These are phyloP conservation scores for Micronycteris hirsuta DNA, from an alignment of 2,113 vertebrate species.

Conservation along the genomic window DNA sequence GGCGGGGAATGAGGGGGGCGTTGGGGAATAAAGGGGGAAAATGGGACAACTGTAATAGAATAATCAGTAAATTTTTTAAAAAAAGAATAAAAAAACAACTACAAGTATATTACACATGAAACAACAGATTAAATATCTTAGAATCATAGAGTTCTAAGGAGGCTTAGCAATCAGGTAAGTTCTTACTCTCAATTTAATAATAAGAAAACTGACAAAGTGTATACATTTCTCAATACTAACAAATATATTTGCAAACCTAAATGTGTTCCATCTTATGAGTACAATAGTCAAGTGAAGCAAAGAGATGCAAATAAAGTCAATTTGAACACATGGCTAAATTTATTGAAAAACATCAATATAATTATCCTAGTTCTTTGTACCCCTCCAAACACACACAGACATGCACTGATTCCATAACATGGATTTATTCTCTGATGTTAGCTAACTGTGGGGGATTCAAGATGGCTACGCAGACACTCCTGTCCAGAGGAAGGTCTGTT, in stretches of 20 bases:
- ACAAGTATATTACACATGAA: neutral
- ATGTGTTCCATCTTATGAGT: neutral
- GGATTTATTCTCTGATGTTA: too few relatives aligned
- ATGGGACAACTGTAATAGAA: too few relatives aligned
- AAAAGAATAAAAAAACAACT: neutral
- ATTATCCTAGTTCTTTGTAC: neutral
- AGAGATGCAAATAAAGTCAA: neutral
- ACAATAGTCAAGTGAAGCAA: neutral
- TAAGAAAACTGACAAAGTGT: neutral
- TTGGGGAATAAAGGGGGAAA: too few relatives aligned
- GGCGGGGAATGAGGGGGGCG: too few relatives aligned
- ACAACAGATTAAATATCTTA: neutral
- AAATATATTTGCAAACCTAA: neutral
- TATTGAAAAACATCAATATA: neutral
- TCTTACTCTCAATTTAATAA: neutral
- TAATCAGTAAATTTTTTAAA: too few relatives aligned
- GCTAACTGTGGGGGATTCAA: neutral
- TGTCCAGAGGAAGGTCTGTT: fast-evolving
- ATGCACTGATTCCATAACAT: fast-evolving
- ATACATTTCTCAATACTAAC: neutral
- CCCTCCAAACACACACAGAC: too few relatives aligned
- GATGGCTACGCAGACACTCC: too few relatives aligned
- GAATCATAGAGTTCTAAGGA: neutral
- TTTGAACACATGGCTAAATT: neutral
- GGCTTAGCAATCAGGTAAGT: neutral